These are phyloP conservation scores for Synanthedon andrenaeformis DNA, from an alignment of 2,888 invertebrate genomes.

Conservation along the genomic window DNA sequence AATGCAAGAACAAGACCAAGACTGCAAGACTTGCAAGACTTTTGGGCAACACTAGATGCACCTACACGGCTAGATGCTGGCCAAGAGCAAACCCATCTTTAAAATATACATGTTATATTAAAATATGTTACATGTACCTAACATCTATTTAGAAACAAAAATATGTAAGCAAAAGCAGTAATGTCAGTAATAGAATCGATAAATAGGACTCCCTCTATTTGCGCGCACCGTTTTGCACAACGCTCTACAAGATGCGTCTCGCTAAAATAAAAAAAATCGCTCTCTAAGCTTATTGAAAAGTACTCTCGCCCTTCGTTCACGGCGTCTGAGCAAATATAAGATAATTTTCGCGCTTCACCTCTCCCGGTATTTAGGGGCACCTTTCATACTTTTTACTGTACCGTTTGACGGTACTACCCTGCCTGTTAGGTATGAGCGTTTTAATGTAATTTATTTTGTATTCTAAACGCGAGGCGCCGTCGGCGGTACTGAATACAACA, in stretches of 20 bases:
- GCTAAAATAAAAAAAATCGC: slow-evolving; percentile 52
- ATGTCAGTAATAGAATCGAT: slow-evolving; percentile 31
- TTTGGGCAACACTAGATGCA: too few species aligned
- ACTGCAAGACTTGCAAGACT: too few species aligned
- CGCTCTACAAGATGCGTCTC: slow-evolving; percentile 50
- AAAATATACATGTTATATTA: too few species aligned
- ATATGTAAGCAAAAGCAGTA: slow-evolving; percentile 12
- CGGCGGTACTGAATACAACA: slow-evolving; percentile 10
- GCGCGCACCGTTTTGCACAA: slow-evolving; percentile 46
- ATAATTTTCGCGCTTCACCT: slow-evolving; percentile 69
- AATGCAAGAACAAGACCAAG: too few species aligned
- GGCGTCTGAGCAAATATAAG: slow-evolving; percentile 70
- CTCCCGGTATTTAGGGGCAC: slow-evolving; percentile 69
- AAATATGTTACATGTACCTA: too few species aligned
- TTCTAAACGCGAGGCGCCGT: slow-evolving; percentile 45
- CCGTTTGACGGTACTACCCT: slow-evolving; percentile 47
- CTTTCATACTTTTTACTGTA: slow-evolving; percentile 65
- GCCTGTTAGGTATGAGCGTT: slow-evolving; percentile 20
- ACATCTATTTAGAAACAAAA: too few species aligned
- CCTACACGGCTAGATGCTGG: too few species aligned
- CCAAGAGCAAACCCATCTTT: too few species aligned
- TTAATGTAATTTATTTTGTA: slow-evolving; percentile 65
- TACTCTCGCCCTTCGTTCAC: slow-evolving; percentile 68
- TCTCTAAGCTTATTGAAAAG: slow-evolving; percentile 71
- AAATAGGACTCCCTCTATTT: slow-evolving; percentile 55